Percentiles rank a stretch among this genome's conserved stretches.
phyloP scores from a whole-genome alignment of 2,113 vertebrate species.

The Peromyscus polionotus region DNA sequence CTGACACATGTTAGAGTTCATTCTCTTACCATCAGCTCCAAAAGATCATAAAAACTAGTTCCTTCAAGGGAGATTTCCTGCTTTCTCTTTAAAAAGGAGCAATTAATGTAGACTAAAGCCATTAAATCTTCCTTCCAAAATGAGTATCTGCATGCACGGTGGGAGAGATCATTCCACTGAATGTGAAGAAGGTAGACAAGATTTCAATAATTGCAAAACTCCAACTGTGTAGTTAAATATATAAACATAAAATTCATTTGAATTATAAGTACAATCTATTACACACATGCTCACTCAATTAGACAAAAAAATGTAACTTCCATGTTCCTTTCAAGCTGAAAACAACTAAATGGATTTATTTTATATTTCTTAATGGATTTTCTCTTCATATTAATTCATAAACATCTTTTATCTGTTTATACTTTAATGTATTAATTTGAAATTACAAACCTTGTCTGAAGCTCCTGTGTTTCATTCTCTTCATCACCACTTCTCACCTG shows the following conservation, averaged over 20 bases:
- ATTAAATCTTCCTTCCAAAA: neutral
- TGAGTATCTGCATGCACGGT: neutral
- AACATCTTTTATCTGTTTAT: neutral
- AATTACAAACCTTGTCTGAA: neutral
- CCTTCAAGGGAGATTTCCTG: neutral
- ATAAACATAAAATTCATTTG: neutral
- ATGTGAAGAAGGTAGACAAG: neutral
- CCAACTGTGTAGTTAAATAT: neutral
- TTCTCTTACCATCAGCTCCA: neutral
- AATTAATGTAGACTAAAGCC: neutral
- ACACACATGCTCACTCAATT: neutral
- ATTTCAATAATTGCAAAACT: neutral
- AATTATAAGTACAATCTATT: neutral
- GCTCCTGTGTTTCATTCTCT: neutral
- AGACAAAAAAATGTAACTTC: neutral
- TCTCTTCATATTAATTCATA: neutral
- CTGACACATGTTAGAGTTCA: neutral
- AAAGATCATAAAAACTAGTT: conserved; percentile 25
- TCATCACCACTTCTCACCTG: neutral
- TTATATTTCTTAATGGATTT: neutral
- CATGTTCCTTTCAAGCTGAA: neutral
- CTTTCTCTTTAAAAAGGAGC: neutral
- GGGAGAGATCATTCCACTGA: neutral
- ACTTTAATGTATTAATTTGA: neutral
- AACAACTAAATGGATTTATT: neutral